Conservation (phyloP, 2,797 vertebrate species). For the Loris lydekkerianus region DNA sequence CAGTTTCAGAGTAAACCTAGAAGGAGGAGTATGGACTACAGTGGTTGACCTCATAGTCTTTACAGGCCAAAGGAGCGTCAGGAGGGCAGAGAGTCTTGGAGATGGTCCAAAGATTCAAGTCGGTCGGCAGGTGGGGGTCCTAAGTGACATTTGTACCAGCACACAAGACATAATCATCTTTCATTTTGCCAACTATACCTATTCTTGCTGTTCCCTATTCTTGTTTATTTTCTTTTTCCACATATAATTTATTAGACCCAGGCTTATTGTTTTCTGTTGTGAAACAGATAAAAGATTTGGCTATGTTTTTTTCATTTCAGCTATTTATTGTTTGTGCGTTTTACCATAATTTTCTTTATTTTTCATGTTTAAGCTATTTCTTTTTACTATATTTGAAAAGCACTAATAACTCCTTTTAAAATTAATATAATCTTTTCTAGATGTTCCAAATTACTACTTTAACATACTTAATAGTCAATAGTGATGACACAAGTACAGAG, state of each 20-base stretch:
- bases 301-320: constrained; percentile 16
- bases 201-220: not conserved
- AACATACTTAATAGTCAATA: not conserved
- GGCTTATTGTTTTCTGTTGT: constrained; percentile 24
- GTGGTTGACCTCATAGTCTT: constrained; percentile 65
- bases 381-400: constrained; percentile 54
- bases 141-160: not conserved
- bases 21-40: constrained; percentile 30
- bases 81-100: constrained; percentile 52
- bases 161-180: not conserved
- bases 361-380: constrained; percentile 2
- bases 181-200: not conserved
- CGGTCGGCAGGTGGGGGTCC: not conserved
- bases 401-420: constrained; percentile 29
- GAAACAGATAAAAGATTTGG: not conserved
- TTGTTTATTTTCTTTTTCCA: constrained; percentile 28
- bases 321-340: not conserved
- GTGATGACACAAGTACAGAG: constrained; percentile 16
- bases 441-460: constrained; percentile 12
- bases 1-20: constrained; percentile 75
- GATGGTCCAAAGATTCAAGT: constrained; percentile 41
- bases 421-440: not conserved
- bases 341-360: constrained; percentile 53
- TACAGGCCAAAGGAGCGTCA: constrained; percentile 40
- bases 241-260: constrained; percentile 21